Percentiles rank a stretch among this genome's conserved stretches.
These are phyloP conservation scores for Hoplostethus atlanticus DNA, from an alignment of 2,797 vertebrate genomes.

Conservation along the genomic window DNA sequence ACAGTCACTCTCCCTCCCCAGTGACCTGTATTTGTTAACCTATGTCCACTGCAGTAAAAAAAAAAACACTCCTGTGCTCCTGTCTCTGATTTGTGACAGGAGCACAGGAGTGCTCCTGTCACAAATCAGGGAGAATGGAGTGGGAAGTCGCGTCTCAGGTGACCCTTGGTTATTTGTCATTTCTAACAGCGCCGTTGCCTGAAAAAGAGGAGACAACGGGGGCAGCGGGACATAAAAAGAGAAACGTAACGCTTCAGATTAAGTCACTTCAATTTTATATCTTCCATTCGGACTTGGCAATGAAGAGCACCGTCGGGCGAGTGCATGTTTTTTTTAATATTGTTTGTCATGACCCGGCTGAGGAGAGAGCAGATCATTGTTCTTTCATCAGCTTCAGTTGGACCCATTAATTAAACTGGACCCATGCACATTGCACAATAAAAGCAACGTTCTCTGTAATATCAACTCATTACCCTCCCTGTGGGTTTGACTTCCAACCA, in stretches of 20 bases:
- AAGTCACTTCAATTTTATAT: slow-evolving; percentile 1
- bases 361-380: not conserved
- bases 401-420: not conserved
- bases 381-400: not conserved
- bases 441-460: not conserved
- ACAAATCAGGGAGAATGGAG: slow-evolving; percentile 20
- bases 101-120: no score
- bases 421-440: not conserved
- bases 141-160: not conserved
- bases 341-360: not conserved
- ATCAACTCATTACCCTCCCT: not conserved
- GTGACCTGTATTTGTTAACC: slow-evolving; percentile 4
- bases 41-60: slow-evolving; percentile 21
- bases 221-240: not conserved
- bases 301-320: not conserved
- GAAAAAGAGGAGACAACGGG: slow-evolving; percentile 5
- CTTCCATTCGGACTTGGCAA: not conserved
- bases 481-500: slow-evolving; percentile 4
- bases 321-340: slow-evolving; percentile 4
- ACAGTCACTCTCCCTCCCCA: not conserved
- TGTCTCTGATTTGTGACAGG: no score
- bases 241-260: not conserved
- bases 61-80: slow-evolving; percentile 2
- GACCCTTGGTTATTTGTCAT: slow-evolving; percentile 17
- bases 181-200: not conserved